Evolutionary conservation across 2,113 vertebrate species (phyloP), one percentile per base, ranked within the genome.

Genomic region (Leptobrachium ailaonicum): DNA sequence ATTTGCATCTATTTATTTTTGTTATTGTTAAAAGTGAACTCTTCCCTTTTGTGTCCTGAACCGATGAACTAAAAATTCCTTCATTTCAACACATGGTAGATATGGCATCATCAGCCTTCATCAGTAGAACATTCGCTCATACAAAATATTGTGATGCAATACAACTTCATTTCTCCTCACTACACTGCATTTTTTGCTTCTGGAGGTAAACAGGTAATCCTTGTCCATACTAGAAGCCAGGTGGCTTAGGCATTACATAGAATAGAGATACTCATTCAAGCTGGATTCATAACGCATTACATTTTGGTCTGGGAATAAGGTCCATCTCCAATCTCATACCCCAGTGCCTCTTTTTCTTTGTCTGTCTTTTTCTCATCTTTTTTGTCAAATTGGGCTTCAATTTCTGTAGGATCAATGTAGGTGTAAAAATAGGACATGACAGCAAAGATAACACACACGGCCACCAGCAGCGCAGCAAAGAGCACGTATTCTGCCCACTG

Each of bases 401-500:
- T 85, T 84, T 94, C 94, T 4, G 83, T 80, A 13, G 97, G 96
- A 83, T 98, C 93, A 14, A 92, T 64, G 76, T 98, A 99, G 3
- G 94, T 97, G 71, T 99, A 99, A 90, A 95, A 97, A 73, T 89
- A 87, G 2, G 95, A 95, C 96, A 99, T 98, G 70, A 95, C 4
- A 78, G 95, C 94, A 87, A 99, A 99, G 83, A 98, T 90, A 0
- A 97, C 0, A 6, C 94, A 96, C 77, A 98, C 96, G 1, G 83
- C 92, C 11, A 97, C 82, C 47, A 99, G 86, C 82, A 99, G 89
- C 0, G 87, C 90, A n/a, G 98, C 95, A 83, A 99, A 99, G 1
- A 99, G 87, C 69, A 98, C 0, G 3, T 96, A 98, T 73, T 99
- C 98, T 2, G 94, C 93, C 96, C 97, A 98, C 97, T 98, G 87